Evolutionary conservation across 2,113 vertebrate species (phyloP), one percentile per base, ranked within the genome.

Genomic region (Gadus macrocephalus): DNA sequence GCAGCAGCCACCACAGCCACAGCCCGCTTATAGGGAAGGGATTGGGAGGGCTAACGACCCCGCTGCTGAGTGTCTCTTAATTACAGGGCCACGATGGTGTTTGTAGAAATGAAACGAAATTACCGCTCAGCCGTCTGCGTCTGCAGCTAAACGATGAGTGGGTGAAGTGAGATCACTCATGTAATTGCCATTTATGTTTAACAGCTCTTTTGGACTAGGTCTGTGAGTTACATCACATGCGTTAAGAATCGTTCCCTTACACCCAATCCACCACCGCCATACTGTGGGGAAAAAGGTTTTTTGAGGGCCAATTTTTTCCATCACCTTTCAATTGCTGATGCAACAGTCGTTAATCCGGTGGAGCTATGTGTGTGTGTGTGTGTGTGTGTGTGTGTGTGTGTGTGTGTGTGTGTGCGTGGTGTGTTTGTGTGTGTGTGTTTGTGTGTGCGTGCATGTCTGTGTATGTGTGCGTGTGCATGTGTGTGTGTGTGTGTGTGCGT

Each of bases 111-210:
- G 28, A 42, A 59, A 64, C 28, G 66, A 66, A 35, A 73, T 25
- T n/a, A 31, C 58, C 17, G 80, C 49, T 79, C 69, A 59, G 17
- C 72, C 79, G 55, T 68, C 22, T 62, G 69, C 53, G 69, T 53
- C 25, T 81, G 70, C 71, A 74, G 49, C 58, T 9, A 1, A 61
- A 49, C 77, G 80, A 85, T 79, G 85, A 71, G 75, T 77, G 15
- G 55, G 73, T 66, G 62, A 79, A 79, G 76, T 75, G 53, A 83
- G 73, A 81, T 73, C 79, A 66, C 76, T 73, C 28, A 12, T 79
- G 75, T 86, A 84, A 86, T 84, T 82, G 76, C 76, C 81, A 85
- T 85, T 86, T 76, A 64, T 56, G 75, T 59, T 77, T 27, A 49
- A 84, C 75, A 79, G 76, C 69, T 64, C 73, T 74, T 49, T 87